Evolutionary conservation across 2,797 vertebrate species (phyloP).

Genomic region (Sparidentex hasta): DNA sequence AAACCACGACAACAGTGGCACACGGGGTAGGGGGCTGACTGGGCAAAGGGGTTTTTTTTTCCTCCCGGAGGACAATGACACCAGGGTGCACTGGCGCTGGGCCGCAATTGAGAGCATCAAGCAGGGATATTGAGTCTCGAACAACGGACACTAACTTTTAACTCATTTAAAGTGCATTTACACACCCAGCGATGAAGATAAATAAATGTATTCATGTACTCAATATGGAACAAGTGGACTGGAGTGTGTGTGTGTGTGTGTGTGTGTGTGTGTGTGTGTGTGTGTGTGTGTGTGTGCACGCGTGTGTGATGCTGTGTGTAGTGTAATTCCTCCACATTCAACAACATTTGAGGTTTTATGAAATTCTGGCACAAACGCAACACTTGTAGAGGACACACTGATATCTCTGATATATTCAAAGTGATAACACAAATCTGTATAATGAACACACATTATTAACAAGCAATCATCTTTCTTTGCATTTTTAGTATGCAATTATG

Average conservation of each 20-base stretch:
- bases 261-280: constrained; percentile 2
- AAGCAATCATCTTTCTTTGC: neutral
- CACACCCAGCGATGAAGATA: constrained; percentile 34
- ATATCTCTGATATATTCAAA: too few relatives aligned
- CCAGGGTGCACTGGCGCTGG: constrained; percentile 57
- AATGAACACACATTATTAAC: neutral
- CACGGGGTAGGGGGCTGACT: constrained; percentile 80
- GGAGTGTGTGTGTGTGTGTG: constrained; percentile 5
- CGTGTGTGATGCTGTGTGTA: neutral
- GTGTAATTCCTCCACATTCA: constrained; percentile 6
- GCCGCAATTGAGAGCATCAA: constrained; percentile 57
- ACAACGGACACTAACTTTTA: constrained; percentile 60
- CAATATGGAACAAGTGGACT: constrained; percentile 15
- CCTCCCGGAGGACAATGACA: constrained; percentile 64
- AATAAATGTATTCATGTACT: constrained; percentile 38
- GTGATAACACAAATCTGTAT: neutral
- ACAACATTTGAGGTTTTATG: neutral
- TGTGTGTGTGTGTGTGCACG: neutral
- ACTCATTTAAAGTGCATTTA: constrained; percentile 61
- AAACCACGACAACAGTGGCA: constrained; percentile 86
- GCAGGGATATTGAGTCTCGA: constrained; percentile 52
- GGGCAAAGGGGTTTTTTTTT: constrained; percentile 71
- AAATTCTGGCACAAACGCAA: neutral
- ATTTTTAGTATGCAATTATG: neutral
- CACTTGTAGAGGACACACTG: neutral